A percentile compares a stretch with the other conserved stretches of the same genome.
Conservation (phyloP, 2,888 invertebrate genomes). For the Dorcus parallelipipedus region DNA sequence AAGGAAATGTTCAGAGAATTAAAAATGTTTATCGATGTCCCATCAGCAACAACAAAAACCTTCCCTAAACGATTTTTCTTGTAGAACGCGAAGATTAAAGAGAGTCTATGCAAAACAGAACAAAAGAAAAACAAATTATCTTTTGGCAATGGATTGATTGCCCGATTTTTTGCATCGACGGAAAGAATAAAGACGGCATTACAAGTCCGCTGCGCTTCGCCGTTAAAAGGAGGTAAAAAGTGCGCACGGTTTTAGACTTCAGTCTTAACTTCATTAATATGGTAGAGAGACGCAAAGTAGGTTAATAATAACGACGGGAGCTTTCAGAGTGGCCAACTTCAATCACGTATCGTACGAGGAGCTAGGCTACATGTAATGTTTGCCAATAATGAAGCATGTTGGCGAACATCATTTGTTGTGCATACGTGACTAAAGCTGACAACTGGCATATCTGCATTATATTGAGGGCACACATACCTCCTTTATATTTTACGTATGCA, state of each 20-base stretch:
- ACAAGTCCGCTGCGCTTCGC: not conserved
- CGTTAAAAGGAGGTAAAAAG: not conserved
- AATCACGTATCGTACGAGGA: conserved; percentile 23
- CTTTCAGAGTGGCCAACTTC: conserved; percentile 17
- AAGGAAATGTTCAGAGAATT: no score
- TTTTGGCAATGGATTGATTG: conserved; percentile 11
- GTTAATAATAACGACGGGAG: conserved; percentile 20
- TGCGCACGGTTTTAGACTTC: not conserved
- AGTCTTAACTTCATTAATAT: conserved; percentile 22
- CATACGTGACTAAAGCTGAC: conserved; percentile 19
- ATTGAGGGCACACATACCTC: not conserved
- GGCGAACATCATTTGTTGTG: conserved; percentile 23
- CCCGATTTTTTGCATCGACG: conserved; percentile 10
- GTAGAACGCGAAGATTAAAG: not conserved
- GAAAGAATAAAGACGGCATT: conserved; percentile 4
- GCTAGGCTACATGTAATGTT: conserved; percentile 20
- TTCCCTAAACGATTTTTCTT: no score
- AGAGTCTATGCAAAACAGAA: conserved; percentile 1
- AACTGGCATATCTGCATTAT: conserved; percentile 7
- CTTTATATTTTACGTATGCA: no score
- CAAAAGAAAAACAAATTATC: conserved; percentile 13
- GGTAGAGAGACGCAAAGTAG: conserved; percentile 14
- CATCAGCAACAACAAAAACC: no score
- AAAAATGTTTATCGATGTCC: no score
- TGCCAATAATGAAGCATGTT: conserved; percentile 28